phyloP scores from a whole-genome alignment of 2,113 vertebrate genomes.

The Halichoeres trimaculatus region DNA sequence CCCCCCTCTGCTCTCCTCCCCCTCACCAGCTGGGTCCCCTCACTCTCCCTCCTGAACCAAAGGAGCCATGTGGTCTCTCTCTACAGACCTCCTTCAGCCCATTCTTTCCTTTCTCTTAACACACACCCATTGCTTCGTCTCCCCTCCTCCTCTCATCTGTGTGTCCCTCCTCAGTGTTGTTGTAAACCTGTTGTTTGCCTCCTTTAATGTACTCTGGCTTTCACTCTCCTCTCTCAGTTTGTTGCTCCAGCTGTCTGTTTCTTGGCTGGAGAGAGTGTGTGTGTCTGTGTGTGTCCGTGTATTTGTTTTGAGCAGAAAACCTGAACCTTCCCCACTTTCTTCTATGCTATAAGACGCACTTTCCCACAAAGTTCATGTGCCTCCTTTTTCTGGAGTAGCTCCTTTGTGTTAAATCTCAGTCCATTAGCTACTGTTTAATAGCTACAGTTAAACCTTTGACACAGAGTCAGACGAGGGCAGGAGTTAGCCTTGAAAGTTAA shows the following conservation, averaged over 20 bases:
- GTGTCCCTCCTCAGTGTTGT: slow-evolving; percentile 33
- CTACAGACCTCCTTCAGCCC: slow-evolving; percentile 46
- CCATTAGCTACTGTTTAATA: not conserved
- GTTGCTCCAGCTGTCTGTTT: slow-evolving; percentile 47
- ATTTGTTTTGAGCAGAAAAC: not conserved
- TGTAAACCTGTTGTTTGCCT: slow-evolving; percentile 1
- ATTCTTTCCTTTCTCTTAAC: slow-evolving; percentile 32
- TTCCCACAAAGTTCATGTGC: slow-evolving; percentile 6
- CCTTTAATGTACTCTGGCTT: slow-evolving; percentile 46
- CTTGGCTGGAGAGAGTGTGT: slow-evolving; percentile 14
- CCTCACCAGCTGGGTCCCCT: slow-evolving; percentile 62
- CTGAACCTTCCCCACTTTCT: slow-evolving; percentile 32
- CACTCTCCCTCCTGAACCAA: slow-evolving; percentile 42
- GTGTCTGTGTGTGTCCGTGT: slow-evolving; percentile 23
- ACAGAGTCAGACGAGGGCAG: slow-evolving; percentile 17
- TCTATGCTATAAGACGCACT: slow-evolving; percentile 24
- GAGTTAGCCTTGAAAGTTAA: not conserved
- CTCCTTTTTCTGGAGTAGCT: slow-evolving; percentile 12
- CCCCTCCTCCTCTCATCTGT: slow-evolving; percentile 3
- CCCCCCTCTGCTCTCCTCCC: slow-evolving; percentile 42
- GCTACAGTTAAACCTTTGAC: not conserved
- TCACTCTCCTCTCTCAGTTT: slow-evolving; percentile 40
- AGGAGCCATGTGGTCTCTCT: slow-evolving; percentile 57
- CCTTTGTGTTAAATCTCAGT: not conserved
- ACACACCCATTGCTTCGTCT: slow-evolving; percentile 5